phyloP scores from a whole-genome alignment of 2,797 vertebrate species.

The Pampus argenteus region DNA sequence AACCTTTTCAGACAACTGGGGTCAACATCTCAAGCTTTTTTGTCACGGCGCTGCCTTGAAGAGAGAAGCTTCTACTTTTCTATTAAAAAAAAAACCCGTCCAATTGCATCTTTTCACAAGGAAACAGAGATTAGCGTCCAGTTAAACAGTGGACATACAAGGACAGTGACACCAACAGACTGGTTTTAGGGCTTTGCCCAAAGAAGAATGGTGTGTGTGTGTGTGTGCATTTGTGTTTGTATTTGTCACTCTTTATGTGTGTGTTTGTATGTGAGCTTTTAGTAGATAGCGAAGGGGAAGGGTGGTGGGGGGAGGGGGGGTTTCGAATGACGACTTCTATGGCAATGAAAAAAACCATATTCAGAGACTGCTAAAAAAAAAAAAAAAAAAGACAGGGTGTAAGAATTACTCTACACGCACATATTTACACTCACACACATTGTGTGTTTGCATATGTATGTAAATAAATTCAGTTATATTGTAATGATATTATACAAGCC shows the following conservation, averaged over 20 bases:
- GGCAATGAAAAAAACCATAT: constrained; percentile 77
- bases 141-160: constrained; percentile 55
- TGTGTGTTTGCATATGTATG: constrained; percentile 83
- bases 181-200: constrained; percentile 60
- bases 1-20: constrained; percentile 75
- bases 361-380: constrained; percentile 71
- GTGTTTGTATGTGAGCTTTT: constrained; percentile 47
- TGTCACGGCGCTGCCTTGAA: constrained; percentile 64
- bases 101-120: constrained; percentile 44
- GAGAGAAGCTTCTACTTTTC: constrained; percentile 56
- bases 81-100: constrained; percentile 23
- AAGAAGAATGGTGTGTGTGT: constrained; percentile 55
- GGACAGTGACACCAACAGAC: constrained; percentile 64
- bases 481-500: constrained; percentile 86
- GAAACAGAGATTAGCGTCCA: constrained; percentile 40
- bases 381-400: constrained; percentile 81
- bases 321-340: constrained; percentile 72
- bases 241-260: constrained; percentile 36
- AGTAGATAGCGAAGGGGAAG: constrained; percentile 15
- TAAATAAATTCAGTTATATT: constrained; percentile 84
- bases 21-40: constrained; percentile 75
- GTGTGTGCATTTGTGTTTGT: constrained; percentile 34
- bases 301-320: background rate
- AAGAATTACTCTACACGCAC: constrained; percentile 85
- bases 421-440: constrained; percentile 83